Base-by-base conservation (phyloP, 2,888 invertebrate genomes). In the Drosophila phalerata region DNA sequence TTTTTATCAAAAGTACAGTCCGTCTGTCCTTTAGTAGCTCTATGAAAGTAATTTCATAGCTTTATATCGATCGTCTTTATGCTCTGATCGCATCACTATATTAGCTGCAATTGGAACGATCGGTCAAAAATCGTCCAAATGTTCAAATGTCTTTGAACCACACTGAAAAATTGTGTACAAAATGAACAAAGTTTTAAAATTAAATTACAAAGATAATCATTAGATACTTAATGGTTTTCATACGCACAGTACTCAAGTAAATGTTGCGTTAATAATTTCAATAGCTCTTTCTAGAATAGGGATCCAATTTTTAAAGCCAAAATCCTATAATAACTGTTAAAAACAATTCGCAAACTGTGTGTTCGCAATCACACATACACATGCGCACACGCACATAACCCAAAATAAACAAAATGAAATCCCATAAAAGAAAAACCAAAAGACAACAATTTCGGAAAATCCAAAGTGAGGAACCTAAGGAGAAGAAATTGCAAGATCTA, bases 361-460 rank as follows among this genome's bases (percentile, higher is more conserved):
- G 30, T 30, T 30, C 10, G 30, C 30, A 15, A 17, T 15, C 34
- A 49, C 17, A 28, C 30, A 70, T 28, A 19, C 19, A 37, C 32
- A 58, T 11, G 10, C 28, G 11, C 42, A 15, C 32, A 15, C 25
- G 15, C 34, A 49, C 17, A 19, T 25, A 70, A 69, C 25, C 37
- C 32, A 62, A 80, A 48, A 65, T 51, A 76, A 76, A 56, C 77
- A 58, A 77, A 80, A 70, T 76, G 53, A 69, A 76, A 79, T 79
- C 43, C 77, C 45, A 45, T 37, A 65, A 57, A 6, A 28, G 48
- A 65, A 64, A 38, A 47, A 55, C 60, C 22, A 48, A 49, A 74
- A 43, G 56, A 68, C 57, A 64, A 53, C 32, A 70, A 58, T 43
- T 45, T 55, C 56, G 47, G 53, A 69, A 45, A 71, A 61, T 42